Conservation (phyloP, 2,113 vertebrate species). For the Siphamia tubifer region DNA sequence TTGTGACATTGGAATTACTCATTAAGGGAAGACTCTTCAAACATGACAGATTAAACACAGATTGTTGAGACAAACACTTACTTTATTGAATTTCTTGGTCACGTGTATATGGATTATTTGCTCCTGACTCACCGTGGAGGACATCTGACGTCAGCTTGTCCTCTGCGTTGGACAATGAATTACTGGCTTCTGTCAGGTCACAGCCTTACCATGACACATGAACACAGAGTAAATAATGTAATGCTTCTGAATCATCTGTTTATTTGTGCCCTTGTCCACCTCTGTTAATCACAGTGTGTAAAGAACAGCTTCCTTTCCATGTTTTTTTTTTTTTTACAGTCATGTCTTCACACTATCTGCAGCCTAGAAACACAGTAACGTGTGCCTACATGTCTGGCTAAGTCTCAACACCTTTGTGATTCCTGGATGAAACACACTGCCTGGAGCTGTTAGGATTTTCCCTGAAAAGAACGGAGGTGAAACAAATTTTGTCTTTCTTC, state of each 20-base stretch:
- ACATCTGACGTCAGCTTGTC: constrained; percentile 43
- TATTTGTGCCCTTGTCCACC: constrained; percentile 13
- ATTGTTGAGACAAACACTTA: constrained; percentile 49
- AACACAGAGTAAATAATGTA: constrained; percentile 29
- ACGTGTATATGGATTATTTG: constrained; percentile 27
- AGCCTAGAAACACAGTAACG: not conserved
- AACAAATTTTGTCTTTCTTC: constrained; percentile 42
- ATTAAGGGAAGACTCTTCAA: constrained; percentile 22
- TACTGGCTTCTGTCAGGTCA: constrained; percentile 9
- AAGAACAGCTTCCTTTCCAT: constrained; percentile 7
- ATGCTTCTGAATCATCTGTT: constrained; percentile 24
- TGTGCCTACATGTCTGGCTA: constrained; percentile 39
- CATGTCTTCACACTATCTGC: not conserved
- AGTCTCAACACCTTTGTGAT: constrained; percentile 27
- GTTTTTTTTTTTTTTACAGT: too few species aligned
- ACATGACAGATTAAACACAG: constrained; percentile 6
- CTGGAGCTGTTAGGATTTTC: constrained; percentile 58
- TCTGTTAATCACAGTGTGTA: constrained; percentile 23
- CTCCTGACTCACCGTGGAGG: constrained; percentile 39
- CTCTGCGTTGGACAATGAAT: constrained; percentile 12
- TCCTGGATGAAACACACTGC: constrained; percentile 19
- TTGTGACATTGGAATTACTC: not conserved
- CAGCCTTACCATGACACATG: constrained; percentile 5
- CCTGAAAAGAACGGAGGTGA: constrained; percentile 48
- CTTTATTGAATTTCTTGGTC: constrained; percentile 56